Conservation (phyloP, 2,797 vertebrate species). For the Chrysocyon brachyurus region DNA sequence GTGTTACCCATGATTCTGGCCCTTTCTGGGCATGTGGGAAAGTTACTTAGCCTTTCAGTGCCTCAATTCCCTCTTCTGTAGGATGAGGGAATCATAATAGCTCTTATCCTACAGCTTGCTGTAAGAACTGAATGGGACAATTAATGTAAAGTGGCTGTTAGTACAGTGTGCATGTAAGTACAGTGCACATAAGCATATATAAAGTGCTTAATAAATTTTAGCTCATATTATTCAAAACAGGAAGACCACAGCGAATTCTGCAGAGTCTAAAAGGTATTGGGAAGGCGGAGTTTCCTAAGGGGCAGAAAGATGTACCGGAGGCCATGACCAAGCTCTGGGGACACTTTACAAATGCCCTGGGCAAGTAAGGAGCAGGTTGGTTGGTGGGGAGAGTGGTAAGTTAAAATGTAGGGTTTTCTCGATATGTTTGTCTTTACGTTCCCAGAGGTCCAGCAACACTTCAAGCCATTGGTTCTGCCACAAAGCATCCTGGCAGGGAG, state of each 20-base stretch:
- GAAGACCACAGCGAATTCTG: constrained; percentile 7
- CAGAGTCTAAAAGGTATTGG: background rate
- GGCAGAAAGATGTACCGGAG: background rate
- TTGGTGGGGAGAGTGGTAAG: fast-evolving
- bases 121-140: background rate
- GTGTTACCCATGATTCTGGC: background rate
- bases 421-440: background rate
- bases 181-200: too few species aligned
- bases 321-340: background rate
- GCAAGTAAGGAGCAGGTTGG: background rate
- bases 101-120: background rate
- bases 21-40: background rate
- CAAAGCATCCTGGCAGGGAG: background rate
- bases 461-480: background rate
- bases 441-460: background rate
- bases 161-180: background rate
- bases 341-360: background rate
- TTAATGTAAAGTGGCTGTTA: background rate
- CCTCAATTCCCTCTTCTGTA: background rate
- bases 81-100: background rate
- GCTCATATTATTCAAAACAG: background rate
- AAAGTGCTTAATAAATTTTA: background rate
- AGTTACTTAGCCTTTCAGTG: background rate
- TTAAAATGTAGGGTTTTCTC: background rate
- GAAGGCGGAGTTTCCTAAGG: background rate